A percentile compares a stretch with the other conserved stretches of the same genome.
Evolutionary conservation across 2,888 invertebrate genomes (phyloP).

Genomic region (Phasia obesa): DNA sequence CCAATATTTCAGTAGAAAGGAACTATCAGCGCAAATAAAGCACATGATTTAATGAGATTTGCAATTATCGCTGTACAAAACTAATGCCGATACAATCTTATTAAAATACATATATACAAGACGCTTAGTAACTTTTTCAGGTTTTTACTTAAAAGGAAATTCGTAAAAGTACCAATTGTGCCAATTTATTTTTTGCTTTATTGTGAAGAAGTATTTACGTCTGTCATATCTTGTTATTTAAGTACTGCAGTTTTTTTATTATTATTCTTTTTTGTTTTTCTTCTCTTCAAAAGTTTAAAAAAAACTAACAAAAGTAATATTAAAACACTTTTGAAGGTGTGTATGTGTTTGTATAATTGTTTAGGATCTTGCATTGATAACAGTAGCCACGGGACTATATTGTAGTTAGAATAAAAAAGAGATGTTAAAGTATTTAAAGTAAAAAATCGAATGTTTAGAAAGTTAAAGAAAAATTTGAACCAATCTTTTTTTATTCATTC

Average conservation of each 20-base stretch:
- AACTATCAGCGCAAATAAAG: too few relatives aligned
- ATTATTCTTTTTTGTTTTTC: conserved; percentile 64
- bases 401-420: conserved; percentile 8
- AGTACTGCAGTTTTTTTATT: conserved; percentile 47
- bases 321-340: neutral
- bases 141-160: too few relatives aligned
- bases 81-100: too few relatives aligned
- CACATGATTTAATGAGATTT: too few relatives aligned
- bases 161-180: too few relatives aligned
- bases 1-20: too few relatives aligned
- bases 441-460: conserved; percentile 47
- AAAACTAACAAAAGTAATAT: neutral
- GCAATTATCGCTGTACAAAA: too few relatives aligned
- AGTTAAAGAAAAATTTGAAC: conserved; percentile 31
- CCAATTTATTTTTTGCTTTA: too few relatives aligned
- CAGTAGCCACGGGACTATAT: conserved; percentile 44
- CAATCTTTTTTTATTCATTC: conserved; percentile 15
- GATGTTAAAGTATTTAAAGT: neutral
- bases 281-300: conserved; percentile 43
- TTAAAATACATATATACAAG: too few relatives aligned
- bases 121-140: too few relatives aligned
- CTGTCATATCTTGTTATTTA: neutral
- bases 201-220: too few relatives aligned
- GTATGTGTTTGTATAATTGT: conserved; percentile 16
- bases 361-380: conserved; percentile 50